Base-by-base conservation (phyloP, 1,140 invertebrate species). In the Drosophila sucinea region DNA sequence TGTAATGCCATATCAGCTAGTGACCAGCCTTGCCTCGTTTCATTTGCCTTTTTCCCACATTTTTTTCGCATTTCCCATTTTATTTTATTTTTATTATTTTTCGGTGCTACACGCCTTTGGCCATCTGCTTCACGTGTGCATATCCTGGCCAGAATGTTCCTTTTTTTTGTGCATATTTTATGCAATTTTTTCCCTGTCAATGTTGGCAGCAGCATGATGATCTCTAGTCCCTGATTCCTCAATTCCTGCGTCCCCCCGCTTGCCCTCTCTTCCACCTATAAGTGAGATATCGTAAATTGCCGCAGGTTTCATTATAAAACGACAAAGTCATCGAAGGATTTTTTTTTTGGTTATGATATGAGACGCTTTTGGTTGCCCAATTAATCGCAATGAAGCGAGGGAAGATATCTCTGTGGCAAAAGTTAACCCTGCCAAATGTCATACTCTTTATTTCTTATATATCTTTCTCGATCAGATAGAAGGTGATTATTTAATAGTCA, bases 1-100 rank as follows among this genome's bases (percentile, higher is more conserved):
- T 86, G 78, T 86, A 81, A 86, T 81, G 71, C 78, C 81, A 82
- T 85, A 85, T 85, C 82, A 86, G 81, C 78, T 78, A 47, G 73
- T 67, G 81, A 78, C 77, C 81, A 84, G 70, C 62, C 77, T 70
- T 70, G 73, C n/a, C 65, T 35, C 41, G 54, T 64, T 76, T 76
- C 69, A 76, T 76, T 76, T 75, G 1, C 27, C 3, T 51, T 27
- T 51, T 51, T 51, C 1, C 23, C 44, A 51, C 44, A 27, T 51
- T 27, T 51, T 51, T 51, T 27, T 10, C 25, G 17, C 17, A 17
- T 17, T 17, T 17, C 17, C 17, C 17, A 17, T 17, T 17, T 17
- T 10, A 51, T 51, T 51, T 27, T 23, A 23, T 47, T 27, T 51
- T 51, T 51, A 10, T 51, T 51, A 27, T 51, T 27, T 51, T 51